phyloP scores from a whole-genome alignment of 2,888 invertebrate species.

The Drosophila neoperkinsi region DNA sequence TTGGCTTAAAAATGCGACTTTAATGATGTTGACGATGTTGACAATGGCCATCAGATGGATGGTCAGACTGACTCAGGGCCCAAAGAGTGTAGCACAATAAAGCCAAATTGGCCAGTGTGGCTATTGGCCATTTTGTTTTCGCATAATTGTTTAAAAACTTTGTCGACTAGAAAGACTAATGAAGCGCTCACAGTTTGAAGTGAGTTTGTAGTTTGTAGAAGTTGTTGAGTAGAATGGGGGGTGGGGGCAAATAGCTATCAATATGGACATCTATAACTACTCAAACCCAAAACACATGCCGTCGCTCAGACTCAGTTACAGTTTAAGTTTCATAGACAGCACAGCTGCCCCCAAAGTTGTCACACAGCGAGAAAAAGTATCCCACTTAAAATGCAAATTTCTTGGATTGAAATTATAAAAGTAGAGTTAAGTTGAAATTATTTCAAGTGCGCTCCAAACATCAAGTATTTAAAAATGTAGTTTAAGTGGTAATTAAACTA shows the following conservation, averaged over 20 bases:
- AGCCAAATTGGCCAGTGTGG: conserved; percentile 44
- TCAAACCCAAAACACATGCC: background rate
- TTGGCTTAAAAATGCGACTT: conserved; percentile 76
- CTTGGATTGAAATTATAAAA: background rate
- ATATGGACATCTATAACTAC: conserved; percentile 33
- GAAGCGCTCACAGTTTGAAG: conserved; percentile 55
- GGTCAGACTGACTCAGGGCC: conserved; percentile 23
- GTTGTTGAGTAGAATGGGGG: background rate
- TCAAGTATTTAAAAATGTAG: background rate
- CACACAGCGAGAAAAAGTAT: background rate
- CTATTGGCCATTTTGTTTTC: conserved; percentile 56
- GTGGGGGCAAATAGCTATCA: conserved; percentile 19
- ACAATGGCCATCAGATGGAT: conserved; percentile 32
- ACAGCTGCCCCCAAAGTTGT: conserved; percentile 38
- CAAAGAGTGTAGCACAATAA: conserved; percentile 21
- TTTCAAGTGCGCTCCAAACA: background rate
- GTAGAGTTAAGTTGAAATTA: too few species aligned
- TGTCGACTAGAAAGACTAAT: conserved; percentile 64
- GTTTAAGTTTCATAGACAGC: conserved; percentile 32
- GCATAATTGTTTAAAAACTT: conserved; percentile 69
- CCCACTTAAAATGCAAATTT: background rate
- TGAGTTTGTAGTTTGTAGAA: background rate
- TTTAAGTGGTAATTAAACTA: background rate
- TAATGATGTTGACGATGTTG: conserved; percentile 63
- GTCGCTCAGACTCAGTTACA: conserved; percentile 17